These are phyloP conservation scores for Corydoras maculifer DNA, from an alignment of 2,113 vertebrate species.

Conservation along the genomic window DNA sequence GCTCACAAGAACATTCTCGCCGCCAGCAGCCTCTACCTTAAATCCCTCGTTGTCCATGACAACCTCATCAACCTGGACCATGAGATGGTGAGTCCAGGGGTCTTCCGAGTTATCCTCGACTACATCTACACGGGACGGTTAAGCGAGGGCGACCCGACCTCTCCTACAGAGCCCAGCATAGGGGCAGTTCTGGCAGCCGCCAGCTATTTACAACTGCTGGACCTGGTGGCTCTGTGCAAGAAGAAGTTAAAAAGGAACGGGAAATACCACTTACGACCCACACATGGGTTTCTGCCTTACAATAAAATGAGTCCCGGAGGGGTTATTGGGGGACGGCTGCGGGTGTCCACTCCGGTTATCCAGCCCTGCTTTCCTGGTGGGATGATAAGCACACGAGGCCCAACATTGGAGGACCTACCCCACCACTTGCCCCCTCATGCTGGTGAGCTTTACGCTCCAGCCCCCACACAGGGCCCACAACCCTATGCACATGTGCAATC, in stretches of 20 bases:
- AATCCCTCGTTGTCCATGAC: conserved; percentile 97
- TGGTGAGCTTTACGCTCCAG: conserved; percentile 83
- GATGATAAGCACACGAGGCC: conserved; percentile 58
- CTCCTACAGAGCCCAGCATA: conserved; percentile 76
- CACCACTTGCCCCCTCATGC: conserved; percentile 76
- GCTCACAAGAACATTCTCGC: conserved; percentile 99
- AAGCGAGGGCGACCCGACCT: conserved; percentile 74
- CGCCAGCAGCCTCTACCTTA: conserved; percentile 98
- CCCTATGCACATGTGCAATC: conserved; percentile 68
- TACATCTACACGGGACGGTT: conserved; percentile 97
- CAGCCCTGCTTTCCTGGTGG: conserved; percentile 80
- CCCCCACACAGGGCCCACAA: conserved; percentile 68
- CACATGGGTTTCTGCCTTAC: conserved; percentile 76
- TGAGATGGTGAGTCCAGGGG: conserved; percentile 98
- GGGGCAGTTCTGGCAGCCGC: conserved; percentile 88
- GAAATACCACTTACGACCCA: conserved; percentile 83
- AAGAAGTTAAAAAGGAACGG: conserved; percentile 88
- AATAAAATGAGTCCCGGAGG: conserved; percentile 64
- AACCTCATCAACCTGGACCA: conserved; percentile 98
- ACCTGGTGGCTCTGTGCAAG: conserved; percentile 93
- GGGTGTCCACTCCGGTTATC: conserved; percentile 85
- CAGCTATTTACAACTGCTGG: conserved; percentile 95
- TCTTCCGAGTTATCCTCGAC: conserved; percentile 95
- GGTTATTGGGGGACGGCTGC: conserved; percentile 66
- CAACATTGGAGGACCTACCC: conserved; percentile 65